A percentile compares a stretch with the other conserved stretches of the same genome.
phyloP scores from a whole-genome alignment of 2,113 vertebrate genomes.

The Polypterus senegalus region DNA sequence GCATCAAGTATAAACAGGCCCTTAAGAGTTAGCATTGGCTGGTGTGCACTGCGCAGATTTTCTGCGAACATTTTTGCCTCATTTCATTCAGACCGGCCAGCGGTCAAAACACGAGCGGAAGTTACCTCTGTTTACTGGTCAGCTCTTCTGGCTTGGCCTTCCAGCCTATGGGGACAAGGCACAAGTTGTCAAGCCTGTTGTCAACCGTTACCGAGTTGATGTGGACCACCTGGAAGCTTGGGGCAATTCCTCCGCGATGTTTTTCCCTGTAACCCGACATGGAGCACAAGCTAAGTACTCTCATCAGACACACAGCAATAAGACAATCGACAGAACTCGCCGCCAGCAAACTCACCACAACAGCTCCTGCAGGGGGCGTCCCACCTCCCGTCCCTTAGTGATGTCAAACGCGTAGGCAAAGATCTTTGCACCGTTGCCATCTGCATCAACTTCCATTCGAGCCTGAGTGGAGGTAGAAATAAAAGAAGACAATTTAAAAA shows the following conservation, averaged over 20 bases:
- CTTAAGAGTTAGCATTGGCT: too few species aligned
- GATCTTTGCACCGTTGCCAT: slow-evolving; percentile 95
- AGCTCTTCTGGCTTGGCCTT: slow-evolving; percentile 83
- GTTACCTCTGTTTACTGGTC: slow-evolving; percentile 89
- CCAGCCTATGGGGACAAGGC: slow-evolving; percentile 82
- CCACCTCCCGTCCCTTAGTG: slow-evolving; percentile 79
- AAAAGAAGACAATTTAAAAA: not conserved
- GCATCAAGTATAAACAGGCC: too few species aligned
- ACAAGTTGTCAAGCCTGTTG: slow-evolving; percentile 89
- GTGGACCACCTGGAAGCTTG: slow-evolving; percentile 90
- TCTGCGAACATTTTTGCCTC: too few species aligned
- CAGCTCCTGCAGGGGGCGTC: slow-evolving; percentile 83
- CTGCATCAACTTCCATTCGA: slow-evolving; percentile 94
- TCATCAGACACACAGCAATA: not conserved
- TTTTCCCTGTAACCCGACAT: slow-evolving; percentile 67
- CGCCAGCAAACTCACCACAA: slow-evolving; percentile 70
- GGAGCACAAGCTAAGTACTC: not conserved
- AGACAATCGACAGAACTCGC: not conserved
- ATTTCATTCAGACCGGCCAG: not conserved
- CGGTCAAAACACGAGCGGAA: too few species aligned
- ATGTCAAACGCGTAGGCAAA: slow-evolving; percentile 96
- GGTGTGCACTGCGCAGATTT: too few species aligned
- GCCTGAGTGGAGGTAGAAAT: slow-evolving; percentile 46
- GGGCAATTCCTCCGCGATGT: slow-evolving; percentile 86
- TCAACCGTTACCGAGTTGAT: slow-evolving; percentile 92